Percentiles rank a stretch among this genome's conserved stretches.
These are phyloP conservation scores for Tetragonisca angustula DNA, from an alignment of 2,888 invertebrate species.

Conservation along the genomic window DNA sequence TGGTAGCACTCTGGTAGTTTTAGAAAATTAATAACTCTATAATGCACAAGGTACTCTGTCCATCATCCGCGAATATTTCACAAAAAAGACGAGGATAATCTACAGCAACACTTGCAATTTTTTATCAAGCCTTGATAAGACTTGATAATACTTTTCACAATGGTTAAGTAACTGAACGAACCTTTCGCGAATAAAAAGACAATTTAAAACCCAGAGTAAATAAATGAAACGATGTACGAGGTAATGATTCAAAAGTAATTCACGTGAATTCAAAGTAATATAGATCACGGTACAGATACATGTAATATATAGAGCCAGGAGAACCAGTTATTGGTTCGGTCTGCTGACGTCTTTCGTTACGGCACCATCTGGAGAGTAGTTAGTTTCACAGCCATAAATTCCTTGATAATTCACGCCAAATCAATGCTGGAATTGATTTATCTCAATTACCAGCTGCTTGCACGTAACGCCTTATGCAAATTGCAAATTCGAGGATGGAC, in stretches of 20 bases:
- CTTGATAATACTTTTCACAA: neutral
- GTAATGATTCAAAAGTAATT: too few species aligned
- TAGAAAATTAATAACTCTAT: too few species aligned
- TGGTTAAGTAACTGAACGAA: neutral
- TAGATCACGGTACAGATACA: slow-evolving; percentile 12
- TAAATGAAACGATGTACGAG: neutral
- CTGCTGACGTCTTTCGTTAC: slow-evolving; percentile 36
- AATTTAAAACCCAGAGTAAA: neutral
- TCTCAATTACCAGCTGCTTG: slow-evolving; percentile 31
- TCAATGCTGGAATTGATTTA: slow-evolving; percentile 37
- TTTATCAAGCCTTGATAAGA: neutral
- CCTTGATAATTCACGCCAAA: slow-evolving; percentile 24
- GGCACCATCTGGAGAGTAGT: slow-evolving; percentile 14
- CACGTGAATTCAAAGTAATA: slow-evolving; percentile 14
- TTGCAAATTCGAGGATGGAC: slow-evolving; percentile 2
- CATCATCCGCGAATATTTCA: neutral
- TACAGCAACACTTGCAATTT: neutral
- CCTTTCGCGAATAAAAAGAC: neutral
- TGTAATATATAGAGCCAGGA: neutral
- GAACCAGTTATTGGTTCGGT: slow-evolving; percentile 12
- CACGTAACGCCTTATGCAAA: slow-evolving; percentile 23
- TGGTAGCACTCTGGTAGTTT: too few species aligned
- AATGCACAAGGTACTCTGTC: neutral
- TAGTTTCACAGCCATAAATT: slow-evolving; percentile 23
- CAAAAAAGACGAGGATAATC: neutral